Conservation (phyloP, 2,113 vertebrate species). For the Triplophysa rosa region DNA sequence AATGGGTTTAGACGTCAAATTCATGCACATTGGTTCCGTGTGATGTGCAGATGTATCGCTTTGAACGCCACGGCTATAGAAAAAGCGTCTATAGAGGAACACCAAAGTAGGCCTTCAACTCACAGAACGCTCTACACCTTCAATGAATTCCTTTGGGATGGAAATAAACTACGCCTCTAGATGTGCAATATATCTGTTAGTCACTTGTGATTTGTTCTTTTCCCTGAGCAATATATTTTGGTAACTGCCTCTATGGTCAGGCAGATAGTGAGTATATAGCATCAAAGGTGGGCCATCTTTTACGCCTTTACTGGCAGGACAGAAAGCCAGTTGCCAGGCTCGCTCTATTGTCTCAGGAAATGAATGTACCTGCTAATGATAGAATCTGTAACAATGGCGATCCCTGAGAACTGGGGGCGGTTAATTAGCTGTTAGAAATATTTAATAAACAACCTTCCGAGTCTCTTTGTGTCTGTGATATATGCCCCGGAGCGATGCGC, state of each 20-base stretch:
- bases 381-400: conserved; percentile 64
- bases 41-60: conserved; percentile 4
- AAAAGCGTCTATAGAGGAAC: conserved; percentile 6
- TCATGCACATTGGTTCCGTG: conserved; percentile 10
- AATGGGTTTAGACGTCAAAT: conserved; percentile 25
- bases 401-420: conserved; percentile 43
- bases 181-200: conserved; percentile 78
- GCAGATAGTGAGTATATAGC: conserved; percentile 74
- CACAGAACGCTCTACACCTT: conserved; percentile 57
- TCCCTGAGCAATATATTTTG: conserved; percentile 78
- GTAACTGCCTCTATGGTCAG: conserved; percentile 73
- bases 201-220: conserved; percentile 80
- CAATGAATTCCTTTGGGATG: conserved; percentile 59
- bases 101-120: conserved; percentile 47
- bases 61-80: background rate
- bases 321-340: conserved; percentile 69
- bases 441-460: conserved; percentile 49
- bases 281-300: conserved; percentile 72
- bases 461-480: conserved; percentile 50
- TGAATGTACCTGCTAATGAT: conserved; percentile 66
- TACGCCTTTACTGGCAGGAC: conserved; percentile 70
- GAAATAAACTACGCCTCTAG: conserved; percentile 74
- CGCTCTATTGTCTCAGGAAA: conserved; percentile 61
- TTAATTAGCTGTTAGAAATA: conserved; percentile 58
- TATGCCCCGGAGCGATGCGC: conserved; percentile 28